These are phyloP conservation scores for Myripristis jacobus DNA, from an alignment of 2,797 vertebrate genomes.

Conservation along the genomic window DNA sequence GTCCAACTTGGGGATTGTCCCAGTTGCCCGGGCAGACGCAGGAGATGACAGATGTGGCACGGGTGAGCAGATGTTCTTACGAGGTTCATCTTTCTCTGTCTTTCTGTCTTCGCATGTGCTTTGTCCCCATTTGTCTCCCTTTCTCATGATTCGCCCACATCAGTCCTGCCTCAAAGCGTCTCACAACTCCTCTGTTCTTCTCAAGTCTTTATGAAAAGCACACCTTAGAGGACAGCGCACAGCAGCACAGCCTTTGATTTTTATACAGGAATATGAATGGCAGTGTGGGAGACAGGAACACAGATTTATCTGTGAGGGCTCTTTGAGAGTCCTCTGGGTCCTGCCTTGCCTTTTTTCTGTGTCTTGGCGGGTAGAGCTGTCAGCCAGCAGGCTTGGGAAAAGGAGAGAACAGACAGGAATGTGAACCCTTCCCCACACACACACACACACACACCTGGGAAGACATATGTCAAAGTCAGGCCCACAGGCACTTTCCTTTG, in stretches of 20 bases:
- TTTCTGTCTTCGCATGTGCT: neutral
- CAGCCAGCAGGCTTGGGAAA: neutral
- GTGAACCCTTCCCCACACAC: too few species aligned
- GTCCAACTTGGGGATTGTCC: too few species aligned
- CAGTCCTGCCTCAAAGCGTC: neutral
- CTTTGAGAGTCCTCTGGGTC: conserved; percentile 5
- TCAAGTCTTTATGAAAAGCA: neutral
- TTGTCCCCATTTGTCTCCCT: neutral
- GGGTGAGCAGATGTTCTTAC: too few species aligned
- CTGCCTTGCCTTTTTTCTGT: neutral
- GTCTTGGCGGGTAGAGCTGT: neutral
- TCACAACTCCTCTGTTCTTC: neutral
- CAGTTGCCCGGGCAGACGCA: too few species aligned
- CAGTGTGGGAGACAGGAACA: neutral
- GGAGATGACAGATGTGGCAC: too few species aligned
- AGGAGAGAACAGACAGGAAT: neutral
- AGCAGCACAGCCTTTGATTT: conserved; percentile 16
- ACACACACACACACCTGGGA: neutral
- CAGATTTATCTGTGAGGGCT: conserved; percentile 10
- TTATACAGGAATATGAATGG: conserved; percentile 17
- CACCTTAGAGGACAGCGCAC: neutral
- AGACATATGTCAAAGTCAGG: conserved; percentile 2
- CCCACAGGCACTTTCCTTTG: neutral
- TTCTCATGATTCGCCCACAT: neutral
- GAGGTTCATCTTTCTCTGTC: neutral